Conservation (phyloP, 2,797 vertebrate species). For the Erpetoichthys calabaricus region DNA sequence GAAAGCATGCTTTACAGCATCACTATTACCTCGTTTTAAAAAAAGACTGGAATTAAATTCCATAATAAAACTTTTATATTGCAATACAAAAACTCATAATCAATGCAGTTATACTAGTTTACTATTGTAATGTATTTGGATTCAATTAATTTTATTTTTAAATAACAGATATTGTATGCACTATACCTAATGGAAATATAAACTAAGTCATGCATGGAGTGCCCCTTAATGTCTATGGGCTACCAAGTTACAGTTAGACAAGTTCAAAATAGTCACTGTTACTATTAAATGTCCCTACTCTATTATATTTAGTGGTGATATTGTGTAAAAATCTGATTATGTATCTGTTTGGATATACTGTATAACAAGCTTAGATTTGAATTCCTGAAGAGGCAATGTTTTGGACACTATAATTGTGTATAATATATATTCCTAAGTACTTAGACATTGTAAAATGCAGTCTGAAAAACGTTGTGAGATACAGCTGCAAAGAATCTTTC, state of each 20-base stretch:
- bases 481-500: slow-evolving; percentile 9
- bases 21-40: not conserved
- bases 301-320: slow-evolving; percentile 17
- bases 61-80: not conserved
- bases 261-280: not conserved
- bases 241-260: not conserved
- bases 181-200: slow-evolving; percentile 1
- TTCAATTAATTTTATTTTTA: no score
- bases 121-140: no score
- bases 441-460: slow-evolving; percentile 6
- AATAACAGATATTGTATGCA: not conserved
- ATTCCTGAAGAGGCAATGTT: slow-evolving; percentile 10
- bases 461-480: slow-evolving; percentile 9
- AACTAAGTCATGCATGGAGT: not conserved
- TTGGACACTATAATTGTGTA: slow-evolving; percentile 7
- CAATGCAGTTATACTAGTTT: no score
- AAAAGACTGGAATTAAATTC: not conserved
- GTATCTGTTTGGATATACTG: slow-evolving; percentile 12
- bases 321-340: slow-evolving; percentile 14
- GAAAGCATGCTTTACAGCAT: not conserved
- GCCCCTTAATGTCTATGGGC: not conserved
- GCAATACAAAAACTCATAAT: not conserved
- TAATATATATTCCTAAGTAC: slow-evolving; percentile 7
- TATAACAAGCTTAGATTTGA: slow-evolving; percentile 9
- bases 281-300: not conserved